A percentile compares a stretch with the other conserved stretches of the same genome.
phyloP scores from a whole-genome alignment of 2,888 invertebrate species.

The Agonopterix alstromeriana region DNA sequence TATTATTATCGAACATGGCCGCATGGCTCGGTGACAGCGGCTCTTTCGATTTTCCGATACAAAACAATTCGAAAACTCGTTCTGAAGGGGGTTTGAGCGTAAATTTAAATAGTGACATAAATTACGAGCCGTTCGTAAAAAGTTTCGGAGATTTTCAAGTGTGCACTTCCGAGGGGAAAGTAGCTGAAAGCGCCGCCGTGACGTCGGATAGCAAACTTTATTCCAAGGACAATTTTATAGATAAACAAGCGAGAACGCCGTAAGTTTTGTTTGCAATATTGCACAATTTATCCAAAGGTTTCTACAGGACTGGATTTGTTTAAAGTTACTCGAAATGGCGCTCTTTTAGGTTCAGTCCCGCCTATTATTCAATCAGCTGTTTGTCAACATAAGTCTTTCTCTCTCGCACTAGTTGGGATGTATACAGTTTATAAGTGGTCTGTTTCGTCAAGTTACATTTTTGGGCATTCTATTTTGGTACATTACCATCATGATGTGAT shows the following conservation, averaged over 20 bases:
- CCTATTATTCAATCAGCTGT: slow-evolving; percentile 57
- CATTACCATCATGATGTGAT: slow-evolving; percentile 72
- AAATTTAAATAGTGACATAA: slow-evolving; percentile 17
- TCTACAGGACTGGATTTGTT: not conserved
- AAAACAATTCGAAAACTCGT: slow-evolving; percentile 20
- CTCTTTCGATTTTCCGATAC: slow-evolving; percentile 24
- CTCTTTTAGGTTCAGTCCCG: not conserved
- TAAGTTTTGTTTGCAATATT: slow-evolving; percentile 25
- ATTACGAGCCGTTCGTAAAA: slow-evolving; percentile 19
- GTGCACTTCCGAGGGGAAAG: slow-evolving; percentile 20
- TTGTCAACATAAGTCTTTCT: slow-evolving; percentile 61
- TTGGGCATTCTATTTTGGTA: slow-evolving; percentile 75
- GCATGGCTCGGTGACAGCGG: slow-evolving; percentile 55
- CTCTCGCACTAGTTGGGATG: slow-evolving; percentile 38
- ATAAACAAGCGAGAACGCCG: slow-evolving; percentile 28
- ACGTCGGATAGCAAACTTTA: slow-evolving; percentile 29
- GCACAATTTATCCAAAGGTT: slow-evolving; percentile 1
- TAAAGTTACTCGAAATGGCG: slow-evolving; percentile 5
- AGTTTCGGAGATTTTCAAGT: slow-evolving; percentile 20
- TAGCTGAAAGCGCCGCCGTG: slow-evolving; percentile 23
- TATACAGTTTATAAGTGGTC: slow-evolving; percentile 36
- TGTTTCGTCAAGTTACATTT: slow-evolving; percentile 60
- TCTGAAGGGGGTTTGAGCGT: slow-evolving; percentile 19
- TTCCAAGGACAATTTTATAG: slow-evolving; percentile 27
- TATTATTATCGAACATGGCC: slow-evolving; percentile 53